Evolutionary conservation across 2,113 vertebrate species (phyloP), one percentile per base, ranked within the genome.

Genomic region (Pelobates fuscus): DNA sequence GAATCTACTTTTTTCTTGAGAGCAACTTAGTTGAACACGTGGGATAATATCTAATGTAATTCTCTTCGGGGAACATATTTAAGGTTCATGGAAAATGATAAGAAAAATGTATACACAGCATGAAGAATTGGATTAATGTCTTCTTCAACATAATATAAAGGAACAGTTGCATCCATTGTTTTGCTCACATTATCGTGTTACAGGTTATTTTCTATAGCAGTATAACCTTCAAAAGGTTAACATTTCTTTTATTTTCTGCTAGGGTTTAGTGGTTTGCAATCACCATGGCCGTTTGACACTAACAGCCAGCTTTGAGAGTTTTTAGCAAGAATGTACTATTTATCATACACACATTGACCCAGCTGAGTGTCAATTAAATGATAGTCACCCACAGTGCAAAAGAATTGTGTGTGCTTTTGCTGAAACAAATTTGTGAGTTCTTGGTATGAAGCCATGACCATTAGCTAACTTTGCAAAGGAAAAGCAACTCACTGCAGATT

Each of bases 381-480:
- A 70, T 7, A 68, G n/a, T 78, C 70, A 82, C 66, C 54, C 78
- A 55, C 37, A 21, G 37, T 77, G 80, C 54, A 69, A 29, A 76
- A 43, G 77, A 82, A 79, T 77, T 0, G 0, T 10, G 2, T 55
- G 20, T 27, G 67, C 79, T 82, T 79, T 65, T 23, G 59, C 15
- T 79, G 61, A 80, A 25, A 68, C 12, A 78, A 81, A 82, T 67
- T 23, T 74, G 70, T 80, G 43, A 21, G 71, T 78, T 80, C 44
- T 61, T 82, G 32, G 77, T 60, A 30, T 2, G 59, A 79, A 84
- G 37, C 58, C 66, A 59, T 37, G 49, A 78, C 63, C 8, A 78
- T 78, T 69, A 79, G 43, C 71, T 78, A 73, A 61, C 41, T 29
- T 66, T 77, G 41, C 54, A 78, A 83, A 44, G 30, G 57, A 18